Conservation (phyloP, 1,140 invertebrate genomes). For the Asbolus verrucosus region DNA sequence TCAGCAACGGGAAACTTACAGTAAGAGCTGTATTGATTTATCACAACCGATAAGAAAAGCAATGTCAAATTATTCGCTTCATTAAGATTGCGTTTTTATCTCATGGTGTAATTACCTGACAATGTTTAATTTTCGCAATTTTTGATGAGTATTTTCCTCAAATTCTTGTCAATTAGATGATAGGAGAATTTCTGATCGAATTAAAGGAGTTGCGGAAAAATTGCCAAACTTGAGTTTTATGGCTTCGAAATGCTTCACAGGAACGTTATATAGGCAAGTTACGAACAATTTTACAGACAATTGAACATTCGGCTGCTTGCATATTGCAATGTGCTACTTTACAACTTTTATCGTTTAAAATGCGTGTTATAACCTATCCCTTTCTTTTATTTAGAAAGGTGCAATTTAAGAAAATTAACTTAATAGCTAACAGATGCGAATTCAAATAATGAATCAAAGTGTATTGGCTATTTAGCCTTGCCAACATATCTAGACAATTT, state of each 20-base stretch:
- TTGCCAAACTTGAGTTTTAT: slow-evolving; percentile 32
- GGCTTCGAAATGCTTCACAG: background rate
- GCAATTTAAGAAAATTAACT: no score
- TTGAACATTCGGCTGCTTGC: slow-evolving; percentile 33
- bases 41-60: slow-evolving; percentile 18
- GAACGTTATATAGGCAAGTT: slow-evolving; percentile 18
- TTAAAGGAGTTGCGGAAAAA: background rate
- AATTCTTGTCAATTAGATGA: slow-evolving; percentile 11
- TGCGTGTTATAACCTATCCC: no score
- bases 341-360: slow-evolving; percentile 13
- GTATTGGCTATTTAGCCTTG: no score
- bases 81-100: slow-evolving; percentile 23
- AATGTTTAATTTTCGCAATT: slow-evolving; percentile 20
- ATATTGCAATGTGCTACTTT: slow-evolving; percentile 30
- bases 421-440: no score
- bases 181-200: no score
- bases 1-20: slow-evolving; percentile 7
- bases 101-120: slow-evolving; percentile 15
- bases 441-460: no score
- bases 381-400: no score
- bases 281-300: slow-evolving; percentile 27
- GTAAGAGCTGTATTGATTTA: slow-evolving; percentile 33
- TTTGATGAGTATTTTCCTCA: slow-evolving; percentile 3
- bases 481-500: no score
- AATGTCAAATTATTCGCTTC: slow-evolving; percentile 31